phyloP scores from a whole-genome alignment of 1,140 invertebrate species.

The Caenorhabditis remanei region DNA sequence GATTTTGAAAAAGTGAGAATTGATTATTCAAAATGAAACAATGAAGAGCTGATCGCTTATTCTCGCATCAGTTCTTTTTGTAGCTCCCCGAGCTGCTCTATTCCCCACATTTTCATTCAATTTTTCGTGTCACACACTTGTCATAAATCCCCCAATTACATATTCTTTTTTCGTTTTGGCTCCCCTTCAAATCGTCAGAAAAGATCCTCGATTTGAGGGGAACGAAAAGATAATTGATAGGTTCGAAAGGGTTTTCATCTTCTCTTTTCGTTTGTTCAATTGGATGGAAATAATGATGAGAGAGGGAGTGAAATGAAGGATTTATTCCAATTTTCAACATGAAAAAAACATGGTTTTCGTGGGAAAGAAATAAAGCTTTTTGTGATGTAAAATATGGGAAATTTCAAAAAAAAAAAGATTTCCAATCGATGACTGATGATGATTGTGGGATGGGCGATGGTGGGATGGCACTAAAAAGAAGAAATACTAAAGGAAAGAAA shows the following conservation, averaged over 20 bases:
- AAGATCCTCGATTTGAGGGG: neutral
- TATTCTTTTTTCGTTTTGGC: neutral
- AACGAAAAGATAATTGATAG: slow-evolving; percentile 41
- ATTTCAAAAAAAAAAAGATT: neutral
- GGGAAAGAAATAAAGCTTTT: neutral
- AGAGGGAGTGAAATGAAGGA: neutral
- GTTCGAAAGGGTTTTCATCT: neutral
- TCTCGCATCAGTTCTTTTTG: too few species aligned
- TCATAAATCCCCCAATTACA: slow-evolving; percentile 54
- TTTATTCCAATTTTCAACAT: slow-evolving; percentile 13
- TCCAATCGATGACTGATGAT: slow-evolving; percentile 1
- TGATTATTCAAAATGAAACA: too few species aligned
- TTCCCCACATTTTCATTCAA: neutral
- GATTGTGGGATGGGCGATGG: neutral
- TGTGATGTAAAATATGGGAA: too few species aligned
- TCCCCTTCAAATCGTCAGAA: neutral
- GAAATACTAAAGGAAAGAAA: neutral
- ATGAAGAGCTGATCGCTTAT: too few species aligned
- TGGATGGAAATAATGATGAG: neutral
- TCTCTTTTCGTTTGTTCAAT: neutral
- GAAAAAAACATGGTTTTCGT: neutral
- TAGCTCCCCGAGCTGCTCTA: neutral
- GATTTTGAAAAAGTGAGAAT: too few species aligned
- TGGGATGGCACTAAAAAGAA: slow-evolving; percentile 11
- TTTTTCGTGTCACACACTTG: neutral